Percentiles rank a stretch among this genome's conserved stretches.
Conservation (phyloP, 2,113 vertebrate genomes). For the Eira barbara region DNA sequence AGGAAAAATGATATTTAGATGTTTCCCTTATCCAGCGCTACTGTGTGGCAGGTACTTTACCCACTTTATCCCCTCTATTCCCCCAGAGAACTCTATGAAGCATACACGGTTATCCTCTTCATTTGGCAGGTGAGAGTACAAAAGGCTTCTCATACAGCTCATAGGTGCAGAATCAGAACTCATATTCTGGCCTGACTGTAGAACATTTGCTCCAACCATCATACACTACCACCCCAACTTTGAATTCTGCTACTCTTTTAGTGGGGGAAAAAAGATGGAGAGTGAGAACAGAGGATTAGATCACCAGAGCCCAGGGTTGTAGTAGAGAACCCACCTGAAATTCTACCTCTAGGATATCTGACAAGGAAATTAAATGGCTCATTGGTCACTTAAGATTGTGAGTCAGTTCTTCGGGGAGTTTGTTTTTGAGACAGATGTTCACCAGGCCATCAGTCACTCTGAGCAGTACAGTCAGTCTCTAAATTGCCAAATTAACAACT, state of each 20-base stretch:
- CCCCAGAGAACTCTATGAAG: not conserved
- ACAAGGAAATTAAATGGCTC: slow-evolving; percentile 10
- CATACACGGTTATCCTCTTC: not conserved
- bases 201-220: not conserved
- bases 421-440: not conserved
- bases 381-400: not conserved
- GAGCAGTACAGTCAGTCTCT: not conserved
- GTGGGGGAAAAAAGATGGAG: not conserved
- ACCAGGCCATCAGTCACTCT: not conserved
- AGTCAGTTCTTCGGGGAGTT: not conserved
- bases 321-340: not conserved
- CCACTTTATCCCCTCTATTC: not conserved
- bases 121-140: not conserved
- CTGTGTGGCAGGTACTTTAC: not conserved
- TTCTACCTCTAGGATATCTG: not conserved
- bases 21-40: not conserved
- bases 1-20: not conserved
- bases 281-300: not conserved
- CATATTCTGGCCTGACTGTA: not conserved
- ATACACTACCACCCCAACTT: not conserved
- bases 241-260: not conserved
- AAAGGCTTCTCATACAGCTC: not conserved
- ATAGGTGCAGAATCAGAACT: not conserved
- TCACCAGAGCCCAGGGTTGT: not conserved
- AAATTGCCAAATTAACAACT: not conserved